Conservation (phyloP, 2,113 vertebrate species). For the Hystrix cristata region DNA sequence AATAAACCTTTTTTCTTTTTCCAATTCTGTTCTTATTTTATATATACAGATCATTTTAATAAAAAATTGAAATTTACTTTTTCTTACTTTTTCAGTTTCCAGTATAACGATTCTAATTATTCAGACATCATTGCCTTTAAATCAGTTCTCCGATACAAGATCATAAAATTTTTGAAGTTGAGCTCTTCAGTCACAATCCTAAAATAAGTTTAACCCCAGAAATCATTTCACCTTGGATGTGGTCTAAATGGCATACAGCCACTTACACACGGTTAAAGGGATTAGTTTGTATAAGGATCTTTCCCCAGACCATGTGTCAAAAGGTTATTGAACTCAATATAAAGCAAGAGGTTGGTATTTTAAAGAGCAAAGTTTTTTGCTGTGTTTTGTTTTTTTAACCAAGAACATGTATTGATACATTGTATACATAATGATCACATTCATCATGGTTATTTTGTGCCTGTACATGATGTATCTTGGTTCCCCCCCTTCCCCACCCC, state of each 20-base stretch:
- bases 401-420: too few relatives aligned
- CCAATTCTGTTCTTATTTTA: neutral
- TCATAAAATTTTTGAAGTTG: neutral
- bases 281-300: constrained; percentile 45
- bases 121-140: neutral
- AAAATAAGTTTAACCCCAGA: constrained; percentile 50
- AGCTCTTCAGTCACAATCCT: neutral
- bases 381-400: too few relatives aligned
- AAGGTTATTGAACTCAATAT: constrained; percentile 40
- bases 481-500: too few relatives aligned
- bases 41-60: neutral
- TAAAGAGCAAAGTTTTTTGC: neutral
- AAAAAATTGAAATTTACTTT: neutral
- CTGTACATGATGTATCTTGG: too few relatives aligned
- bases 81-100: neutral
- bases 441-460: too few relatives aligned
- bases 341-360: constrained; percentile 55
- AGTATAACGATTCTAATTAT: neutral
- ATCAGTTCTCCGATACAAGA: neutral
- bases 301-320: neutral
- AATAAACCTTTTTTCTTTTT: neutral
- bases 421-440: too few relatives aligned
- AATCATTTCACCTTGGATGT: constrained; percentile 56
- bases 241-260: constrained; percentile 20
- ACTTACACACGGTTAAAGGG: constrained; percentile 35